A percentile compares a stretch with the other conserved stretches of the same genome.
These are phyloP conservation scores for Philereme transversata DNA, from an alignment of 2,888 invertebrate genomes.

Conservation along the genomic window DNA sequence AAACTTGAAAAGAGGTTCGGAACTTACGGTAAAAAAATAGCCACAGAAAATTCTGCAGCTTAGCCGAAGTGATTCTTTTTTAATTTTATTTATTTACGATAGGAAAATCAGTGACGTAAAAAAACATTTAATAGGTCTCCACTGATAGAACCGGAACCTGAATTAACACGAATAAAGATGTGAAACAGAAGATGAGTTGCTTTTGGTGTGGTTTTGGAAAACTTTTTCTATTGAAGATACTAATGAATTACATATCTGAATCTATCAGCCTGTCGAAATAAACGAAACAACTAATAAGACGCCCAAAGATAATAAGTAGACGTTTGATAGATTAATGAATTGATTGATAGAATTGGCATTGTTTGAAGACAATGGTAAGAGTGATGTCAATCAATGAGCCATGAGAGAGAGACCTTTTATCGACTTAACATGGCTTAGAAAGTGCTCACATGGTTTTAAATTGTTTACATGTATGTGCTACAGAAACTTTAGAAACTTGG, in stretches of 20 bases:
- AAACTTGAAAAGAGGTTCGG: too few relatives aligned
- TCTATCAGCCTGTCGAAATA: conserved; percentile 32
- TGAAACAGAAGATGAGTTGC: too few relatives aligned
- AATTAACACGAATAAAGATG: too few relatives aligned
- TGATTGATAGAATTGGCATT: conserved; percentile 51
- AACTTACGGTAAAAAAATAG: too few relatives aligned
- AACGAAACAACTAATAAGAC: conserved; percentile 39
- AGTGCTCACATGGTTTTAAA: conserved; percentile 28
- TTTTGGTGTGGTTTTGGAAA: too few relatives aligned
- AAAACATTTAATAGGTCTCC: too few relatives aligned
- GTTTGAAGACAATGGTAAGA: conserved; percentile 43
- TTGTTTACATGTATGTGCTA: conserved; percentile 9
- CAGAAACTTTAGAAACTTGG: neutral
- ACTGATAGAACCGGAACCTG: too few relatives aligned
- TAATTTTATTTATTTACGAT: too few relatives aligned
- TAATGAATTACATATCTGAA: conserved; percentile 9
- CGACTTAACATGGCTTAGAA: conserved; percentile 38
- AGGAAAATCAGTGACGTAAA: too few relatives aligned
- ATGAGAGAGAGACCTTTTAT: conserved; percentile 45
- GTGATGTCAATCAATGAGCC: conserved; percentile 41
- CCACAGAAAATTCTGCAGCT: too few relatives aligned
- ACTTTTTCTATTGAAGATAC: too few relatives aligned
- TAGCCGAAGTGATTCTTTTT: too few relatives aligned
- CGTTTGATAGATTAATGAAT: conserved; percentile 49
- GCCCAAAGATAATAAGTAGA: conserved; percentile 39